Evolutionary conservation across 1,140 invertebrate species (phyloP).

Genomic region (Meloidogyne hapla): DNA sequence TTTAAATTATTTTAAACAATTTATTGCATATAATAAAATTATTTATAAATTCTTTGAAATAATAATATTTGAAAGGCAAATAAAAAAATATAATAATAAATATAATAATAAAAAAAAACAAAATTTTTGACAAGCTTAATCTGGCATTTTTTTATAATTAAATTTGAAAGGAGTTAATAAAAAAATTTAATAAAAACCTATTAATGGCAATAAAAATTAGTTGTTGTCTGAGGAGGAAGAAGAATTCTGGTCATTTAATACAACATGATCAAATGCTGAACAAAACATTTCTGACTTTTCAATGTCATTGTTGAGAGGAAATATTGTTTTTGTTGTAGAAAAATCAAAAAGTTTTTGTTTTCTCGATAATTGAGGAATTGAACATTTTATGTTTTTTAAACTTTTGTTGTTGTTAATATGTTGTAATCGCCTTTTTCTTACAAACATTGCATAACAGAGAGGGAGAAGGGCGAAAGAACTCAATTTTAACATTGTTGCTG

Average conservation of each 20-base stretch:
- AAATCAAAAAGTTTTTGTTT: not conserved
- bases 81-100: too few species aligned
- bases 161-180: too few species aligned
- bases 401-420: not conserved
- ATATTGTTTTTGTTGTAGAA: not conserved
- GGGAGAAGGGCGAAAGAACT: conserved; percentile 67
- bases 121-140: too few species aligned
- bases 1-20: not conserved
- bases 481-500: conserved; percentile 67
- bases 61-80: too few species aligned
- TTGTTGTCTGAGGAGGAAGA: not conserved
- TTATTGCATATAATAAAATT: not conserved
- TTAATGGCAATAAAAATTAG: not conserved
- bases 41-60: too few species aligned
- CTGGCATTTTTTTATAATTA: too few species aligned
- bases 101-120: too few species aligned
- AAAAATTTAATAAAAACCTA: too few species aligned
- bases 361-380: not conserved
- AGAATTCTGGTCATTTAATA: not conserved
- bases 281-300: not conserved
- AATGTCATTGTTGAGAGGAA: not conserved
- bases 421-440: conserved; percentile 30
- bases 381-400: not conserved
- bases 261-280: not conserved
- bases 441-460: conserved; percentile 64